Evolutionary conservation across 2,888 invertebrate genomes (phyloP).

Genomic region (Pachymerium ferrugineum): DNA sequence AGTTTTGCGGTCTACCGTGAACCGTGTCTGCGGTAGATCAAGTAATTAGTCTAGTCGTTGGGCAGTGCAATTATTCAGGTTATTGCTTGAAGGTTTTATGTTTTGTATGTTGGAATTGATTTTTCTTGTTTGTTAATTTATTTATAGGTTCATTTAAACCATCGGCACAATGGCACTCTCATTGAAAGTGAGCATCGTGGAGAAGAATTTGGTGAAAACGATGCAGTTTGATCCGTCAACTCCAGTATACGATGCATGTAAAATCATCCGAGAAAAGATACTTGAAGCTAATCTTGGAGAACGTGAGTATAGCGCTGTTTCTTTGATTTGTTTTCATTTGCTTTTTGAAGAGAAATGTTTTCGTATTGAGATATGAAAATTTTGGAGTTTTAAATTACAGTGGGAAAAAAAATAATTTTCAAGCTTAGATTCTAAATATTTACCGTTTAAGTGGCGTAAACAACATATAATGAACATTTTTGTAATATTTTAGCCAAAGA

Average conservation of each 20-base stretch:
- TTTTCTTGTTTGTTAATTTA: not conserved
- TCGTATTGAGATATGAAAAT: not conserved
- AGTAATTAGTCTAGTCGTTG: too few relatives aligned
- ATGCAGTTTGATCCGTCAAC: conserved; percentile 97
- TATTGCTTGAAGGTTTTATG: not conserved
- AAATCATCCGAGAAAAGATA: conserved; percentile 90
- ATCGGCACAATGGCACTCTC: conserved; percentile 45
- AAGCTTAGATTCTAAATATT: not conserved
- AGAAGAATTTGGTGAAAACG: conserved; percentile 73
- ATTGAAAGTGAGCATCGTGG: conserved; percentile 52
- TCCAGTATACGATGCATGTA: conserved; percentile 91
- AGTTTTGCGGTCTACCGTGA: too few relatives aligned
- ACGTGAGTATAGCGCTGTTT: conserved; percentile 62
- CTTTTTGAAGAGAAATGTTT: not conserved
- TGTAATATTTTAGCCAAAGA: conserved; percentile 68
- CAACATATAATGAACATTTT: not conserved
- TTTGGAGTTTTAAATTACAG: not conserved
- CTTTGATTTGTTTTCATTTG: not conserved
- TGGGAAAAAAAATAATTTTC: not conserved
- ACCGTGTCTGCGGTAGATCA: too few relatives aligned
- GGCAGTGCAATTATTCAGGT: too few relatives aligned
- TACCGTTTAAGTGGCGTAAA: not conserved
- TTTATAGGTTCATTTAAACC: not conserved
- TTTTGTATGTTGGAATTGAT: not conserved
- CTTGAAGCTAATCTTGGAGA: conserved; percentile 82